phyloP scores from a whole-genome alignment of 2,113 vertebrate species.

The Dipodomys spectabilis region DNA sequence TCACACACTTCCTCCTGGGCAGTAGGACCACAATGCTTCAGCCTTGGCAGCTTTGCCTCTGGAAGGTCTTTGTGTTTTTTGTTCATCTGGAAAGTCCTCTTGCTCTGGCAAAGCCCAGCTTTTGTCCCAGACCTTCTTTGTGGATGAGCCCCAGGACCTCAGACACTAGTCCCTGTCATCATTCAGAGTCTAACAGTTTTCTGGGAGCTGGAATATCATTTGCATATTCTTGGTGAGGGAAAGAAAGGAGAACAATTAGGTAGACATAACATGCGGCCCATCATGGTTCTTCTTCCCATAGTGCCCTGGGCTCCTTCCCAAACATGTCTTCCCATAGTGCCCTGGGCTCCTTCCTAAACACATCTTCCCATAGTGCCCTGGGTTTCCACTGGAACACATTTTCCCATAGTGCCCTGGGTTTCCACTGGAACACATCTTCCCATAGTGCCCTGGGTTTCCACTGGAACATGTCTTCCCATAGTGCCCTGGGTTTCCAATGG shows the following conservation, averaged over 20 bases:
- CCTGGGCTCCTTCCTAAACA: too few relatives aligned
- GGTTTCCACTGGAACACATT: neutral
- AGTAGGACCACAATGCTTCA: rapidly evolving
- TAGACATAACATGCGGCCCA: too few relatives aligned
- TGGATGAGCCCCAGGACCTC: neutral
- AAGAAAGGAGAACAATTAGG: too few relatives aligned
- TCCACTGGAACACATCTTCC: too few relatives aligned
- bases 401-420: neutral
- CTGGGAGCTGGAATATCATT: too few relatives aligned
- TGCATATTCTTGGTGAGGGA: too few relatives aligned
- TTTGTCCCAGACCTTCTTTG: neutral
- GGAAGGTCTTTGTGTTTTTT: neutral
- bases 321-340: too few relatives aligned
- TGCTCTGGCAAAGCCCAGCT: neutral
- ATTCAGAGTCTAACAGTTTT: neutral
- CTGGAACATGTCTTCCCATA: too few relatives aligned
- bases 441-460: too few relatives aligned
- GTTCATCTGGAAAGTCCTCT: neutral
- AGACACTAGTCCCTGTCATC: neutral
- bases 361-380: too few relatives aligned
- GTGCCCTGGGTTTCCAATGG: neutral
- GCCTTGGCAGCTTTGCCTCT: neutral
- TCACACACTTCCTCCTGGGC: too few relatives aligned
- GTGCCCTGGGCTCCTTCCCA: neutral
- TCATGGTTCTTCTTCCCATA: too few relatives aligned